Evolutionary conservation across 2,797 vertebrate genomes (phyloP).

Genomic region (Acipenser transmontanus): DNA sequence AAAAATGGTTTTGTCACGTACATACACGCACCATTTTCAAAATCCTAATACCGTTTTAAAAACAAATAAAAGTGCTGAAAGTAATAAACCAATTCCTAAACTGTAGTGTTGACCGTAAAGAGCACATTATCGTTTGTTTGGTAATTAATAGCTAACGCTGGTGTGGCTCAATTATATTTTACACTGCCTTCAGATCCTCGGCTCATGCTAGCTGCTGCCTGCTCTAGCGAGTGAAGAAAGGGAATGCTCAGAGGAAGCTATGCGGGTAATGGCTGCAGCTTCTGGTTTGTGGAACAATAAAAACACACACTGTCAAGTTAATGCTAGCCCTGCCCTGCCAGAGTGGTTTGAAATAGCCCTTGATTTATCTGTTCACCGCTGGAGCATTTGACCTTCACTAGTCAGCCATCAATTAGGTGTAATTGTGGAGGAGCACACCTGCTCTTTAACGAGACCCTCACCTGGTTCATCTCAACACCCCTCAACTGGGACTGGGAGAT

Average conservation of each 20-base stretch:
- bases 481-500: too few species aligned
- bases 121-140: too few species aligned
- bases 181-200: too few species aligned
- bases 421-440: slow-evolving; percentile 50
- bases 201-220: too few species aligned
- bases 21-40: too few species aligned
- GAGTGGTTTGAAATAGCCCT: slow-evolving; percentile 27
- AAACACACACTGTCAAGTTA: slow-evolving; percentile 17
- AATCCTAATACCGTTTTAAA: too few species aligned
- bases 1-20: too few species aligned
- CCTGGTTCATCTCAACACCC: slow-evolving; percentile 35
- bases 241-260: slow-evolving; percentile 16
- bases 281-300: slow-evolving; percentile 45
- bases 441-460: slow-evolving; percentile 47
- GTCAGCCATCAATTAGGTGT: slow-evolving; percentile 35
- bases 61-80: too few species aligned
- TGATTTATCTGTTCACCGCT: slow-evolving; percentile 47
- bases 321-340: slow-evolving; percentile 22
- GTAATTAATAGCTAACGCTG: too few species aligned
- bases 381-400: slow-evolving; percentile 30
- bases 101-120: too few species aligned
- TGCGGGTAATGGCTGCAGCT: slow-evolving; percentile 34
- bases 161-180: too few species aligned
- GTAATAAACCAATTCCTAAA: too few species aligned
- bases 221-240: background rate